These are phyloP conservation scores for Amphiprion ocellaris DNA, from an alignment of 2,113 vertebrate species.

Conservation along the genomic window DNA sequence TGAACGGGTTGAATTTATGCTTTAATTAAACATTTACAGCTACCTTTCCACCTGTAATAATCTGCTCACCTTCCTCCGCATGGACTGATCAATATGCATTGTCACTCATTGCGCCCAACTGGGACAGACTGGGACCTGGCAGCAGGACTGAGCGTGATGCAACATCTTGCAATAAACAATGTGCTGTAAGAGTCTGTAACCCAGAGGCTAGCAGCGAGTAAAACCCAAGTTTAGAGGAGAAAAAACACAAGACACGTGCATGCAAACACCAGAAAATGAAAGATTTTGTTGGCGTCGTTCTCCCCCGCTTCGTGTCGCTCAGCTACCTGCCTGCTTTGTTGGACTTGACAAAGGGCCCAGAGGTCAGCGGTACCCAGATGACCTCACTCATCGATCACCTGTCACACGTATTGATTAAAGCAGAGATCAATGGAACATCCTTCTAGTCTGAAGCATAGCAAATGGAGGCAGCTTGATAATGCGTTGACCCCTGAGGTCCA, in stretches of 20 bases:
- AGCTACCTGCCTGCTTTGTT: slow-evolving; percentile 8
- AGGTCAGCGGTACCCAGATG: slow-evolving; percentile 43
- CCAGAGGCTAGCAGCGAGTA: slow-evolving; percentile 7
- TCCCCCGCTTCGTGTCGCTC: background rate
- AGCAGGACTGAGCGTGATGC: slow-evolving; percentile 59
- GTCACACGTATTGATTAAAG: slow-evolving; percentile 62
- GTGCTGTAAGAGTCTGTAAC: slow-evolving; percentile 61
- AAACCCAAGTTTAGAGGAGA: slow-evolving; percentile 11
- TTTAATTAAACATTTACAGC: slow-evolving; percentile 17
- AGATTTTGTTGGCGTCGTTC: background rate
- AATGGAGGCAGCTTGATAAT: slow-evolving; percentile 42
- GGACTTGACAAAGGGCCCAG: slow-evolving; percentile 31
- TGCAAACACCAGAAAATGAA: background rate
- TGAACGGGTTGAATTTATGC: background rate
- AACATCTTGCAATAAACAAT: slow-evolving; percentile 61
- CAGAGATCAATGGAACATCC: slow-evolving; percentile 54
- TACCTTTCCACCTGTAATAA: slow-evolving; percentile 10
- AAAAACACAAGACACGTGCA: background rate
- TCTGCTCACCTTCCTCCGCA: slow-evolving; percentile 12
- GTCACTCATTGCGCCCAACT: slow-evolving; percentile 51
- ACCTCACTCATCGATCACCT: slow-evolving; percentile 59
- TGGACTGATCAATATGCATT: slow-evolving; percentile 53
- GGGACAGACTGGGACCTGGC: slow-evolving; percentile 38
- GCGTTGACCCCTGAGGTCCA: slow-evolving; percentile 40
- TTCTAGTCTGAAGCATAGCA: slow-evolving; percentile 47